Conservation (phyloP, 2,113 vertebrate genomes). For the Aphelocoma coerulescens region DNA sequence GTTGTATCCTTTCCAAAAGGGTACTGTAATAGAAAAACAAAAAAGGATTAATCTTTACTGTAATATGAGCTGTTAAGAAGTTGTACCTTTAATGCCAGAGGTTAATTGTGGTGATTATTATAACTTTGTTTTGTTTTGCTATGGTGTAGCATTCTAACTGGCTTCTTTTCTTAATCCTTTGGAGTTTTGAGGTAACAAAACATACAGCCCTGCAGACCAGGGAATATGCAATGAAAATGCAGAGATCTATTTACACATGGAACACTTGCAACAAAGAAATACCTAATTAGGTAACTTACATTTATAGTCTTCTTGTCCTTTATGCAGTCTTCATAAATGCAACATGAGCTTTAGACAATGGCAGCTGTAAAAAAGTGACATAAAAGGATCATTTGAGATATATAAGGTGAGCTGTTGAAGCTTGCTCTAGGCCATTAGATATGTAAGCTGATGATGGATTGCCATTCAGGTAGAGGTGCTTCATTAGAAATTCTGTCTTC, state of each 20-base stretch:
- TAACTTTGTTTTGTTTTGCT: background rate
- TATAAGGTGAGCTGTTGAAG: background rate
- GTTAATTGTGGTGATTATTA: background rate
- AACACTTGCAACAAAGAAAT: background rate
- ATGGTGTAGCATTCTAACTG: background rate
- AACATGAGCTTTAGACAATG: rapidly evolving
- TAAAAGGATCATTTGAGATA: background rate
- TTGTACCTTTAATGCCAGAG: background rate
- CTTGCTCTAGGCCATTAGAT: background rate
- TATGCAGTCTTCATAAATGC: background rate
- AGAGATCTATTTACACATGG: background rate
- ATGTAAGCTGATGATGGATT: background rate
- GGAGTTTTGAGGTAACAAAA: background rate
- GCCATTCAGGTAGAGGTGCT: background rate
- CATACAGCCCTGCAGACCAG: background rate
- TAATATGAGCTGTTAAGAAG: background rate
- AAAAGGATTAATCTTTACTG: background rate
- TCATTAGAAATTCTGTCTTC: background rate
- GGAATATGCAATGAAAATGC: background rate
- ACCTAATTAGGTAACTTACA: background rate
- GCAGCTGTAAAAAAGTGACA: background rate
- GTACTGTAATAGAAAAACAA: background rate
- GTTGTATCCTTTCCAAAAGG: background rate
- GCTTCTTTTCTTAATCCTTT: background rate
- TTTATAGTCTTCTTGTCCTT: background rate